Percentiles rank a stretch among this genome's conserved stretches.
Evolutionary conservation across 2,888 invertebrate genomes (phyloP).

Genomic region (Andrena dorsata): DNA sequence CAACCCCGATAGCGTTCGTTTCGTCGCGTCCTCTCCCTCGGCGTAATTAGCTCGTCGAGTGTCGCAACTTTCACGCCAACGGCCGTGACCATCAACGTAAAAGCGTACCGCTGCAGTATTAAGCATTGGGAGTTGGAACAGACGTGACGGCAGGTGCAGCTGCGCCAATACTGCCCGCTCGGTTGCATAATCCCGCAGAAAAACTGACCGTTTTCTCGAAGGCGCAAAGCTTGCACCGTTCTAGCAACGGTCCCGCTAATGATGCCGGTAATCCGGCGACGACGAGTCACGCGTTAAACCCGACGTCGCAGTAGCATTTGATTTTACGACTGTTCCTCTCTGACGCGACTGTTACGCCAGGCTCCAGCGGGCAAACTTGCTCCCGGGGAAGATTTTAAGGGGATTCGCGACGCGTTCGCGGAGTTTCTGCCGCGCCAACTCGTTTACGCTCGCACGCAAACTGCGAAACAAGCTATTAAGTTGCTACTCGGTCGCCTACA

Average conservation of each 20-base stretch:
- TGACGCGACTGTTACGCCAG: constrained; percentile 13
- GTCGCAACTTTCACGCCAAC: neutral
- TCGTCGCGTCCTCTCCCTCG: too few relatives aligned
- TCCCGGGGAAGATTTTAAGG: constrained; percentile 36
- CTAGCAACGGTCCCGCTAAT: constrained; percentile 48
- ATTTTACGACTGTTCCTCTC: constrained; percentile 48
- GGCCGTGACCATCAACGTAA: neutral
- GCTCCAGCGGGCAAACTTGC: constrained; percentile 22
- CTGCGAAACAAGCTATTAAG: constrained; percentile 29
- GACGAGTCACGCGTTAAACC: constrained; percentile 52
- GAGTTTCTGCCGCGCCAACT: constrained; percentile 33
- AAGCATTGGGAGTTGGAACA: neutral
- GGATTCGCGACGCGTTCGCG: constrained; percentile 15
- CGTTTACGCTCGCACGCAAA: constrained; percentile 19
- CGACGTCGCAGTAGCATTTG: constrained; percentile 44
- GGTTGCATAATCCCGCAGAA: constrained; percentile 22
- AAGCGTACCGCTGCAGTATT: neutral
- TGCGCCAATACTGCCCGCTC: constrained; percentile 27
- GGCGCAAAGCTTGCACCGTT: constrained; percentile 32
- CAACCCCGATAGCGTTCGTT: too few relatives aligned
- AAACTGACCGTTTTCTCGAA: constrained; percentile 44
- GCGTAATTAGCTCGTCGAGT: neutral
- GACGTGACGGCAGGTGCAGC: constrained; percentile 20
- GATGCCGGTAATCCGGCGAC: constrained; percentile 59
- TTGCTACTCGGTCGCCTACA: neutral